Base-by-base conservation (phyloP, 2,113 vertebrate genomes). In the Galbula dea region DNA sequence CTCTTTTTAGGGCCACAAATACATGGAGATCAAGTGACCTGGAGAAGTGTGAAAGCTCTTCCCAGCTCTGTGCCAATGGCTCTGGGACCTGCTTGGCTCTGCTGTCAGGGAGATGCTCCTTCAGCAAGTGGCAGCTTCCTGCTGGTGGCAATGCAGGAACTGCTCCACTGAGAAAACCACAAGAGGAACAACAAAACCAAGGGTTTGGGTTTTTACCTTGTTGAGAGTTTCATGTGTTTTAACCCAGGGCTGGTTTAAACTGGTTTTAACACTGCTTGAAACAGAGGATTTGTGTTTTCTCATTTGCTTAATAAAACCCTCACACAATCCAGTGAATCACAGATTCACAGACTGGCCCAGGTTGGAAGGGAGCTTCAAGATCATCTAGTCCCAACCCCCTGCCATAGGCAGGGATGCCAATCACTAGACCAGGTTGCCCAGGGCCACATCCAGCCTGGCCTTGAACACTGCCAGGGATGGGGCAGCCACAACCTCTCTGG, bases 11-110 rank as follows among this genome's bases (percentile, higher is more conserved):
- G 85, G 93, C 57, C 83, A 72, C 46, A 75, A 93, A 95, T 71
- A 82, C 29, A 75, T 20, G 72, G 72, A 95, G 84, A 95, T 77
- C 96, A 90, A 94, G 81, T 74, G 90, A 95, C 83, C 65, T 85
- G 67, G 71, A 71, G 43, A 96, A 94, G 48, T 37, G 27, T 54
- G 14, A 11, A 78, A 71, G 36, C 59, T 88, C 51, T 80, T 86
- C 58, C 49, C 16, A 69, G 34, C 8, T 80, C 80, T 89, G 58
- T 88, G 26, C 51, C 61, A 89, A 59, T 14, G 34, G 3, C 22
- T 22, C 46, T 67, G 32, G 1, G 8, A 48, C 32, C 65, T 69
- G 43, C 36, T 43, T 36, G 27, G n/a, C 37, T 90, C 75, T 76
- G 36, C 45, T 68, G 86, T 72, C 39, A 49, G 9, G 32, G 32